These are phyloP conservation scores for Picathartes gymnocephalus DNA, from an alignment of 2,113 vertebrate species.

Conservation along the genomic window DNA sequence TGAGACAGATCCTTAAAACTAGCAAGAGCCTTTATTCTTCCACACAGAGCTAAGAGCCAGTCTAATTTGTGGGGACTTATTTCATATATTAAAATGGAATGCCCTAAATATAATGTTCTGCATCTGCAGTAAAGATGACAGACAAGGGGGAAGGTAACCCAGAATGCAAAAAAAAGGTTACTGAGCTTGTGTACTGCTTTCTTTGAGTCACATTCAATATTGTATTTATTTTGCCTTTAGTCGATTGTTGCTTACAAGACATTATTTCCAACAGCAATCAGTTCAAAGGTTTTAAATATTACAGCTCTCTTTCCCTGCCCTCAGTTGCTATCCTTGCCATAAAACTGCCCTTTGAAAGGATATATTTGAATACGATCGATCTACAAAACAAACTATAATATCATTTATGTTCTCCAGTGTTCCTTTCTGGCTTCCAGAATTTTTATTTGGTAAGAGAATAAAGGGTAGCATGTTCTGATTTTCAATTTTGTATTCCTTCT, in stretches of 20 bases:
- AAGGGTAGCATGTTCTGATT: background rate
- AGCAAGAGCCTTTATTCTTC: background rate
- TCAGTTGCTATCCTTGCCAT: background rate
- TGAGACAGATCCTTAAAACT: background rate
- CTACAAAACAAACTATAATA: background rate
- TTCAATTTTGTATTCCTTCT: background rate
- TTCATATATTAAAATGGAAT: background rate
- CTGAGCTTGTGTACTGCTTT: background rate
- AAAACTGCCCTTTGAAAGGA: background rate
- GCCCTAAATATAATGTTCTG: background rate
- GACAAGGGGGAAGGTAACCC: background rate
- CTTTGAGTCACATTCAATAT: background rate
- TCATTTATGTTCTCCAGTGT: background rate
- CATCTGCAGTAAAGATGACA: background rate
- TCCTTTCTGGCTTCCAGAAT: background rate
- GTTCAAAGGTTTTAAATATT: background rate
- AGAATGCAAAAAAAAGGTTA: background rate
- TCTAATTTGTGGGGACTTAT: background rate
- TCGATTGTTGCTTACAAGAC: background rate
- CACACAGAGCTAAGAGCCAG: background rate
- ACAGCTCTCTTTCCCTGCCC: background rate
- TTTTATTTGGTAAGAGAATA: background rate
- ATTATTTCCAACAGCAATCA: background rate
- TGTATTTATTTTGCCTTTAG: background rate
- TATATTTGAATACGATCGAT: background rate